Percentiles rank a stretch among this genome's conserved stretches.
Conservation (phyloP, 2,113 vertebrate species). For the Sinocyclocheilus maitianheensis region DNA sequence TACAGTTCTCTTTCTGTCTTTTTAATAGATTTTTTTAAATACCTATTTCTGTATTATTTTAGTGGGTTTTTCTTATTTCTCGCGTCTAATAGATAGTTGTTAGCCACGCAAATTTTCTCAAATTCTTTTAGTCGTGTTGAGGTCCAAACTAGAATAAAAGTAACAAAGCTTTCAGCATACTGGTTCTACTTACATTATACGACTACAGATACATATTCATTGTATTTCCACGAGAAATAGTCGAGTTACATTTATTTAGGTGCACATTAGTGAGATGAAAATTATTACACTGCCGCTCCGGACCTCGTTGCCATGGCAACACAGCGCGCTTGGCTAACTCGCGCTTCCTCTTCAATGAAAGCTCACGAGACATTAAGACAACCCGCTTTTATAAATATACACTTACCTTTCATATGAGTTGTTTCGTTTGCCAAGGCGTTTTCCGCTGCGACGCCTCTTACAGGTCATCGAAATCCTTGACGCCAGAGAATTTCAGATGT, state of each 20-base stretch:
- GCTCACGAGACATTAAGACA: background rate
- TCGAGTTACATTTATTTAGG: background rate
- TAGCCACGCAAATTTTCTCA: background rate
- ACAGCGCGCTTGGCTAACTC: background rate
- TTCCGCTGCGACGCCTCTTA: background rate
- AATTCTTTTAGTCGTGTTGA: background rate
- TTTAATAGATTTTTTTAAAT: background rate
- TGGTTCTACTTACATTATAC: background rate
- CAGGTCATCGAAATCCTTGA: conserved; percentile 46
- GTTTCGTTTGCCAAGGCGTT: background rate
- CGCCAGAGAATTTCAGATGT: background rate
- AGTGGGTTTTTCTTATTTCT: background rate
- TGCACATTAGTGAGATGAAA: background rate
- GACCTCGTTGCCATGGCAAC: conserved; percentile 71
- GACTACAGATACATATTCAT: background rate
- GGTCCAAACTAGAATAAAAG: background rate
- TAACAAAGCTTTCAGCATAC: background rate
- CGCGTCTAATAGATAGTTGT: background rate
- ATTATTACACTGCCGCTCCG: background rate
- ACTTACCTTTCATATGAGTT: conserved; percentile 27
- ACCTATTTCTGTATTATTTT: background rate
- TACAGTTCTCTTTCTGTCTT: background rate
- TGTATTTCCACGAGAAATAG: background rate
- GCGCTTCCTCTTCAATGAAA: conserved; percentile 7
- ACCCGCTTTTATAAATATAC: background rate